Evolutionary conservation across 2,113 vertebrate genomes (phyloP), one percentile per base, ranked within the genome.

Genomic region (Sciurus niger): DNA sequence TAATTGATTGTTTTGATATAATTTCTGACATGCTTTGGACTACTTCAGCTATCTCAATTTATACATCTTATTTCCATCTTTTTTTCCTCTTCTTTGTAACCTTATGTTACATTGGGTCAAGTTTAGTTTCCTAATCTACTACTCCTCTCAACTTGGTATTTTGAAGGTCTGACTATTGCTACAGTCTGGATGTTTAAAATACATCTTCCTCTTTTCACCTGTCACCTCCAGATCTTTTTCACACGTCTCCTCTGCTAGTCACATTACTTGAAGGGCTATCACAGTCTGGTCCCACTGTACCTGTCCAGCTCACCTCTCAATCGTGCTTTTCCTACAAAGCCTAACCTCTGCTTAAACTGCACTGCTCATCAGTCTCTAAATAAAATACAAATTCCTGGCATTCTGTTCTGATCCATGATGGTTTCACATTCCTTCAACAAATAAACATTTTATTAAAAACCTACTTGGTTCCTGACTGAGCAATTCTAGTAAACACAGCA

Each of bases 21-120:
- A 84, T n/a, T 74, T 84, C 40, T 92, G 34, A 40, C 34, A n/a
- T 63, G 32, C 37, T 73, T 90, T 90, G 20, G 4, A 83, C 68
- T 94, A 95, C 48, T 95, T 96, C 74, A 83, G 53, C 74, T 92
- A 53, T 63, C 20, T 67, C 89, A 17, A 92, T 40, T 79, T 87
- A 84, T 73, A 11, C 83, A 86, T 83, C 82, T 8, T 65, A 73
- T 40, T 95, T 77, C 53, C 25, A 85, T 34, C 8, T 16, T 63
- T 74, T 79, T 85, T 30, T 65, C 65, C 65, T 25, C 28, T 46
- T 43, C 34, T 85, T 51, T 70, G 73, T 86, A 87, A 43, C 51
- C 65, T 89, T 84, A 37, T 89, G n/a, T 85, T 87, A 93, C 74
- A 67, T 28, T 74, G 25, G 18, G 20, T 55, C 55, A 93, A 72